Evolutionary conservation across 1,140 invertebrate species (phyloP).

Genomic region (Mercenaria mercenaria): DNA sequence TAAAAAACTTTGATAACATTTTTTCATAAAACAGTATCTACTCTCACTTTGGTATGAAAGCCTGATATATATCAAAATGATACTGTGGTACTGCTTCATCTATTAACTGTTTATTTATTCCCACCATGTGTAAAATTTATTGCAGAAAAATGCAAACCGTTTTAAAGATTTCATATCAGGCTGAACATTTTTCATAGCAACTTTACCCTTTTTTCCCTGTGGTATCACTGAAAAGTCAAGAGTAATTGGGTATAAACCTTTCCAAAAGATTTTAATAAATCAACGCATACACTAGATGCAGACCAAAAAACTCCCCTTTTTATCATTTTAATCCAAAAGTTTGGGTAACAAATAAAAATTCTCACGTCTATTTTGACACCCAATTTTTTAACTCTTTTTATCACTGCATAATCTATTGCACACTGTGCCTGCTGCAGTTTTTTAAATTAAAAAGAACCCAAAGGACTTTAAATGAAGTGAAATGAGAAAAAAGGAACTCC

Average conservation of each 20-base stretch:
- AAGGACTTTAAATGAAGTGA: not conserved
- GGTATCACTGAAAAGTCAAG: not conserved
- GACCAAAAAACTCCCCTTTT: not conserved
- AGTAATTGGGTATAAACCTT: conserved; percentile 24
- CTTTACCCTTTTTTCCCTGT: not conserved
- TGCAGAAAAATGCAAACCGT: not conserved
- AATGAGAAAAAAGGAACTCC: not conserved
- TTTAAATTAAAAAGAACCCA: not conserved
- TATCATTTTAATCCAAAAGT: conserved; percentile 3
- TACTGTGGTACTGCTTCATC: too few relatives aligned
- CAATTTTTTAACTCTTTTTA: not conserved
- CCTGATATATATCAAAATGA: not conserved
- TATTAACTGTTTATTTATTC: too few relatives aligned
- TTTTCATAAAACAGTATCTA: too few relatives aligned
- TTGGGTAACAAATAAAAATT: conserved; percentile 19
- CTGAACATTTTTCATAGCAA: not conserved
- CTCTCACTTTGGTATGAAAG: not conserved
- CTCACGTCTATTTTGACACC: not conserved
- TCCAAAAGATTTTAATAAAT: conserved; percentile 8
- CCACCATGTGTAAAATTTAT: not conserved
- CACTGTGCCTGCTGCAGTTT: not conserved
- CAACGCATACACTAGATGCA: not conserved
- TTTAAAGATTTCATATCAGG: not conserved
- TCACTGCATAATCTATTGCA: not conserved
- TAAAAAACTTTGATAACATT: too few relatives aligned